A percentile compares a stretch with the other conserved stretches of the same genome.
phyloP scores from a whole-genome alignment of 2,888 invertebrate species.

The Agrochola lychnidis region DNA sequence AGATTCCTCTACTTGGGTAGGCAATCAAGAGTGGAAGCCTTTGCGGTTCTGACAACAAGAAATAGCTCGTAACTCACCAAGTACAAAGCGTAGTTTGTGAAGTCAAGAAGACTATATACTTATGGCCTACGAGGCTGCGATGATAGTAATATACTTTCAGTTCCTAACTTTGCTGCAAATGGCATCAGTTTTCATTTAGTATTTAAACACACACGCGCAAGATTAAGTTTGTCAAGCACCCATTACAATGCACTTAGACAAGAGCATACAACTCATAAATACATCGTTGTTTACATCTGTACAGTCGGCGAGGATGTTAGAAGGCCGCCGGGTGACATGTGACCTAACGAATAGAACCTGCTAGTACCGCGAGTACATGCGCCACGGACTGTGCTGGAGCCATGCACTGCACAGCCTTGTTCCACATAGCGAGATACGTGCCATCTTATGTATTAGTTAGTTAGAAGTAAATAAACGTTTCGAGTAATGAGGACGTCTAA shows the following conservation, averaged over 20 bases:
- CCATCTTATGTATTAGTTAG: conserved; percentile 15
- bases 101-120: background rate
- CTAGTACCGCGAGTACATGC: background rate
- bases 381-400: background rate
- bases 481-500: conserved; percentile 11
- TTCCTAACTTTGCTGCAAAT: background rate
- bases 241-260: background rate
- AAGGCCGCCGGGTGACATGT: conserved; percentile 27
- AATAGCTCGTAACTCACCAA: background rate
- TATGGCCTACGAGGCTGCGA: background rate
- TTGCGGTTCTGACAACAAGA: background rate
- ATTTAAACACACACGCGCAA: background rate
- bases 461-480: conserved; percentile 15
- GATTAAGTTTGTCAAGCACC: background rate
- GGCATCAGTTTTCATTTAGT: background rate
- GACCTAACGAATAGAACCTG: background rate
- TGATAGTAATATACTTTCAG: background rate
- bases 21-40: conserved; percentile 1
- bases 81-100: background rate
- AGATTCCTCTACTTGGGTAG: background rate
- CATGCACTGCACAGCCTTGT: conserved; percentile 32
- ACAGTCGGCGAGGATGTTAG: background rate
- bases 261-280: background rate
- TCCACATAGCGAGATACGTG: conserved; percentile 33
- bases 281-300: conserved; percentile 21